Base-by-base conservation (phyloP, 2,888 invertebrate genomes). In the Cremastinae sp. region DNA sequence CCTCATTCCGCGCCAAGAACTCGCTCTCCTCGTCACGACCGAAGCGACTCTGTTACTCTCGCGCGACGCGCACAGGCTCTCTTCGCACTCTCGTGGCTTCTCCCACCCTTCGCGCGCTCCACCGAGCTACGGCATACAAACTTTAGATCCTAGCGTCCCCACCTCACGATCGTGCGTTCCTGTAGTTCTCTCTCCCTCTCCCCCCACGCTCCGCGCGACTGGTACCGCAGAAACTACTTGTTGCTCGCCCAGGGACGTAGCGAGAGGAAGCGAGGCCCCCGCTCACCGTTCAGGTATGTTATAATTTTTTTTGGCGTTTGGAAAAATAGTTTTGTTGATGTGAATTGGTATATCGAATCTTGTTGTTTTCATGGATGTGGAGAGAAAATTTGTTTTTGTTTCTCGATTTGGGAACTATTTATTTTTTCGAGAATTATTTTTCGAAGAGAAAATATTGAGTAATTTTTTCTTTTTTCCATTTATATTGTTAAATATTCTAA, bases 221-320 rank as follows among this genome's bases (percentile, higher is more conserved):
- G 37, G 59, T 59, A 49, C 58, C 69, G 69, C 69, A 61, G 73
- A 64, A 76, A 74, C 78, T 79, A 79, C 78, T 79, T 85, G 85
- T 85, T 85, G 84, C 84, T 84, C 82, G 59, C 12, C 12, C 84
- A 85, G 85, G 81, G 16, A 39, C 81, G 85, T 22, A 62, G 14
- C 66, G 14, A 68, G 45, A n/a, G 9, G 4, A 8, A 0, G 9
- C 37, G 68, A n/a, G 28, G 5, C 59, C 74, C 64, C 20, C 51
- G 12, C 16, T 58, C 35, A 18, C 20, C 10, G 10, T 37, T 20
- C 0, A n/a, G 8, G 16, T 18, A 58, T 47, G 12, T 9, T 49
- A 22, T n/a, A n/a, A n/a, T 22, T 45, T 20, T 1, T 12, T 53
- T 58, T 43, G n/a, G 10, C 18, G 8, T 4, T 12, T 39, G 35